Conservation (phyloP, 2,888 invertebrate species). For the Dendrolimus pini region DNA sequence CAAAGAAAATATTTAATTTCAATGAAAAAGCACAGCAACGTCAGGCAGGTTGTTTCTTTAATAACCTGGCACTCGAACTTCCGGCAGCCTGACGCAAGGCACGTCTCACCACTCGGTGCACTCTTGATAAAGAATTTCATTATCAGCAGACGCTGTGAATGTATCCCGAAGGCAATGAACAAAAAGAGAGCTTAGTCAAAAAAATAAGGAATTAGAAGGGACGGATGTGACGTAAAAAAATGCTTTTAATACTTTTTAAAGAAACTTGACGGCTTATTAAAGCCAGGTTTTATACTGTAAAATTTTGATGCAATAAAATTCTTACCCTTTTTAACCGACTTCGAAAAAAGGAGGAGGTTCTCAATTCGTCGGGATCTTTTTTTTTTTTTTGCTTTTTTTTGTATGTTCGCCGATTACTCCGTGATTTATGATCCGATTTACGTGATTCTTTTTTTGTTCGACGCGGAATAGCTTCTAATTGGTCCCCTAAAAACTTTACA, state of each 20-base stretch:
- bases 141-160: constrained; percentile 52
- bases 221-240: neutral
- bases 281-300: neutral
- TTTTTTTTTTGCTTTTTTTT: too few relatives aligned
- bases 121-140: constrained; percentile 65
- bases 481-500: too few relatives aligned
- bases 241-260: neutral
- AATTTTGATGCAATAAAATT: too few relatives aligned
- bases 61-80: constrained; percentile 26
- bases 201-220: neutral
- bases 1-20: too few relatives aligned
- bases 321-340: too few relatives aligned
- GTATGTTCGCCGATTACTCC: too few relatives aligned
- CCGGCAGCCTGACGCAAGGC: constrained; percentile 24
- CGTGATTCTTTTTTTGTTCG: too few relatives aligned
- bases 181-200: neutral
- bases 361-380: too few relatives aligned
- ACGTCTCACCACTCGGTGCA: constrained; percentile 47
- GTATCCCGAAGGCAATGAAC: constrained; percentile 25
- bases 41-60: constrained; percentile 1
- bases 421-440: too few relatives aligned
- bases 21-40: neutral
- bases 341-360: too few relatives aligned
- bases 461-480: too few relatives aligned
- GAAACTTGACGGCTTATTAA: neutral